Percentiles rank a stretch among this genome's conserved stretches.
These are phyloP conservation scores for Uria lomvia DNA, from an alignment of 2,113 vertebrate genomes.

Conservation along the genomic window DNA sequence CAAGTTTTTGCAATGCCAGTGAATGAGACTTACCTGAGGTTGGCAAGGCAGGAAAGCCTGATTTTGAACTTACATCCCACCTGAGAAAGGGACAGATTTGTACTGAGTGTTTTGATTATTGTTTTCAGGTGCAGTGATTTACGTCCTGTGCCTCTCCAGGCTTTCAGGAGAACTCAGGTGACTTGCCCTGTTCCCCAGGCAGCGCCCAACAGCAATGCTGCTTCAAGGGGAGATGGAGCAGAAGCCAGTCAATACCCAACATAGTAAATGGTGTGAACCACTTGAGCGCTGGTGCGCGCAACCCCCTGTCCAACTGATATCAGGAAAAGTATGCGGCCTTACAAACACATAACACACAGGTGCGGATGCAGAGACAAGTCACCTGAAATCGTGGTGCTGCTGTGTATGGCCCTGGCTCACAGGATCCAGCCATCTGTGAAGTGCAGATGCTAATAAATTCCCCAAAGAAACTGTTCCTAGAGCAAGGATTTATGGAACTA, in stretches of 20 bases:
- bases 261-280: neutral
- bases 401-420: neutral
- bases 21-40: neutral
- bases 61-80: neutral
- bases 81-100: neutral
- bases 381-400: neutral
- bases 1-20: neutral
- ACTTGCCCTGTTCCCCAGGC: neutral
- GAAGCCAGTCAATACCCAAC: neutral
- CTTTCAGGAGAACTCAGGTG: neutral
- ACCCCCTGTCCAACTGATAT: neutral
- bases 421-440: neutral
- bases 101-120: neutral
- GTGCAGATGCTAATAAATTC: neutral
- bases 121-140: neutral
- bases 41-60: neutral
- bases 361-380: neutral
- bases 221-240: neutral
- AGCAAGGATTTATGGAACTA: neutral
- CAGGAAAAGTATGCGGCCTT: accelerated
- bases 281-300: no score
- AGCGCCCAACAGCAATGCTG: neutral
- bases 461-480: neutral
- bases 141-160: neutral
- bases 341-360: accelerated